Conservation (phyloP, 2,113 vertebrate species). For the Centropus bengalensis region DNA sequence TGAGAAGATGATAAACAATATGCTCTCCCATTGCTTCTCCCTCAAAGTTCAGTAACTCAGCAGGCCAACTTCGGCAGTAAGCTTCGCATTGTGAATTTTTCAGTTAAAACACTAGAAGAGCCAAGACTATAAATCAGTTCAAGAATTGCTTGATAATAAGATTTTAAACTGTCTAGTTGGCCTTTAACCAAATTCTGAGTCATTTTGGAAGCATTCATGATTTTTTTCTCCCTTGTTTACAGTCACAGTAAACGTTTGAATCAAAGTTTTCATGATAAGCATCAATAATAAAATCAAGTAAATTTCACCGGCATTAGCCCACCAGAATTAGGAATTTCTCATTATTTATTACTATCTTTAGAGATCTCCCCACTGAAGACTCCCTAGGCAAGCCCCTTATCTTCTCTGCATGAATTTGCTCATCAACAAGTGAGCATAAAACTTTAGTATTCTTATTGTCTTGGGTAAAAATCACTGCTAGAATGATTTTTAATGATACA, state of each 20-base stretch:
- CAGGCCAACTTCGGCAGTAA: not conserved
- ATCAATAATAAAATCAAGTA: not conserved
- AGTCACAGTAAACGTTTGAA: not conserved
- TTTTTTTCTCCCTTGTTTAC: not conserved
- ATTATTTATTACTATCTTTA: not conserved
- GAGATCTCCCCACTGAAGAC: not conserved
- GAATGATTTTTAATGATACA: not conserved
- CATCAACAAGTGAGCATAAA: not conserved
- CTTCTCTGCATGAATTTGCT: not conserved
- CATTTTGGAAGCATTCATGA: not conserved
- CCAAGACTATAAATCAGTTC: not conserved
- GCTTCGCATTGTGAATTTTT: not conserved
- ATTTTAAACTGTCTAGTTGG: not conserved
- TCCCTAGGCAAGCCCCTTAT: not conserved
- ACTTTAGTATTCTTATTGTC: not conserved
- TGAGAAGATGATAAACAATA: not conserved
- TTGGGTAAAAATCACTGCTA: not conserved
- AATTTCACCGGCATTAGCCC: not conserved
- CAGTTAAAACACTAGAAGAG: not conserved
- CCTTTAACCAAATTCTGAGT: not conserved
- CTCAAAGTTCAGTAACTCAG: not conserved
- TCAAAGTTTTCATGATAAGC: rapidly evolving
- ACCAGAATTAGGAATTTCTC: not conserved
- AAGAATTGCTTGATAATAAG: not conserved
- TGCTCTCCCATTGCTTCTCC: not conserved